Base-by-base conservation (phyloP, 2,113 vertebrate genomes). In the Thalassoma bifasciatum region DNA sequence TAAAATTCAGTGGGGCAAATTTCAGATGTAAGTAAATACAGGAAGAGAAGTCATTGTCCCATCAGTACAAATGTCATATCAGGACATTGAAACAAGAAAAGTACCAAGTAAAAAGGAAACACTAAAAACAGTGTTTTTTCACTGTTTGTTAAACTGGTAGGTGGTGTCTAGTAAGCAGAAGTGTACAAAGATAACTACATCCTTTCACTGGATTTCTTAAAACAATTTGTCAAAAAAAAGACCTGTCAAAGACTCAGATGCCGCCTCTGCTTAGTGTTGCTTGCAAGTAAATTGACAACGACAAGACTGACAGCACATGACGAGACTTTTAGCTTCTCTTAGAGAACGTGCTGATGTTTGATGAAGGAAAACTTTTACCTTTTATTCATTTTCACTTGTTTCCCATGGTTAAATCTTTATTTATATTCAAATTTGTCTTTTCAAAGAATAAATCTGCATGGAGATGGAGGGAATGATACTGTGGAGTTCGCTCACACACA, bases 301-400 rank as follows among this genome's bases (percentile, higher is more conserved):
- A 83, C 75, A 83, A 63, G 53, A 11, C 72, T 77, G 75, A 66
- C 71, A 66, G 47, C 61, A 54, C n/a, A 19, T 66, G 56, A 81
- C 54, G 9, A 58, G 66, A 58, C 56, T 63, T 63, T 85, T 65
- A 77, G 64, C 26, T 75, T 11, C 2, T 68, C 58, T 64, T 70
- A 64, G 61, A 72, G 61, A 71, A 44, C 19, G 42, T 23, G 24
- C 51, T 68, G 51, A 68, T 4, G 30, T 24, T 16, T 38, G 14
- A 19, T 17, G 8, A 46, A 46, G 5, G 17, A 46, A 46, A 10
- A 58, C n/a, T 44, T 56, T 60, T 26, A 4, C 30, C 42, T 63
- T 52, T 8, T 40, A 23, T 21, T 60, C 10, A 10, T 16, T 38
- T 16, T 47, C 53, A 44, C 58, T 57, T 58, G 10, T 66, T 78